Base-by-base conservation (phyloP, 2,797 vertebrate genomes). In the Halcyon chelicuti region DNA sequence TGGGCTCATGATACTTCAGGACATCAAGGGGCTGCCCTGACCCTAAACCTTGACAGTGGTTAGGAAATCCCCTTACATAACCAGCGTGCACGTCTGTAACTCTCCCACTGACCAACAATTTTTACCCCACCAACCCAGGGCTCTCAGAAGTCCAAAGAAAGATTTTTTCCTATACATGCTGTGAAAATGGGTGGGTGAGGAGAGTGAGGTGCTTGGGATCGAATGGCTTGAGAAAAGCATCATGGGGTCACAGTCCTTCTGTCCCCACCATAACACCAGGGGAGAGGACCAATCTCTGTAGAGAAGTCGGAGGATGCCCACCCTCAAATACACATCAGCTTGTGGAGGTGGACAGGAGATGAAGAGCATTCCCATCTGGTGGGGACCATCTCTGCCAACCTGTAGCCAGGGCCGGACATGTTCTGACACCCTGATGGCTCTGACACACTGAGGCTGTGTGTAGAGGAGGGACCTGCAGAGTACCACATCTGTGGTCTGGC, bases 1-100 rank as follows among this genome's bases (percentile, higher is more conserved):
- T n/a, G n/a, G n/a, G n/a, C n/a, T n/a, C n/a, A n/a, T n/a, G n/a
- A n/a, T n/a, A n/a, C n/a, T n/a, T n/a, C n/a, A n/a, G n/a, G n/a
- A n/a, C n/a, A n/a, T n/a, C n/a, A n/a, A n/a, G n/a, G n/a, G n/a
- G n/a, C n/a, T n/a, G n/a, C n/a, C n/a, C n/a, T n/a, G n/a, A n/a
- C n/a, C n/a, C n/a, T n/a, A n/a, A n/a, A n/a, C n/a, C n/a, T n/a
- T n/a, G n/a, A n/a, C n/a, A n/a, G n/a, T n/a, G 13, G 21, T 20
- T 77, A 68, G 49, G 62, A 95, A 94, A 81, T 81, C 55, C 73
- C 86, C 76, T 88, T 74, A 33, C 1, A 10, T 70, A 86, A 61
- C 46, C 7, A 0, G 37, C 39, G 10, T n/a, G 55, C 16, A 1
- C 15, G 26, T 47, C 52, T 80, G 39, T 47, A 70, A 65, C 17